These are phyloP conservation scores for Polypedilum vanderplanki DNA, from an alignment of 1,140 invertebrate genomes.

Conservation along the genomic window DNA sequence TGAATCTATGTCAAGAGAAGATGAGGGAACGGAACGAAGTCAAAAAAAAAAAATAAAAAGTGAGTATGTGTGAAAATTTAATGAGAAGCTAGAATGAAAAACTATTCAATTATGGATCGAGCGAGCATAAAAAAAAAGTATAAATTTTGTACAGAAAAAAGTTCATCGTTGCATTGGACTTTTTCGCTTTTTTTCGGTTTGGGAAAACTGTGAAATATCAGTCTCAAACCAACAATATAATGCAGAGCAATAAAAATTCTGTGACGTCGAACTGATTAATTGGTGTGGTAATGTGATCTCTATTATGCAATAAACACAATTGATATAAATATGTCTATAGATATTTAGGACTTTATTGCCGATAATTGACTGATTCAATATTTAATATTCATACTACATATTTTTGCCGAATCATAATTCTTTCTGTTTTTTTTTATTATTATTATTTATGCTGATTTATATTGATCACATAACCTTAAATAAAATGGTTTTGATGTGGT, in stretches of 20 bases:
- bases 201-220: constrained; percentile 29
- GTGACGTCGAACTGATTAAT: constrained; percentile 24
- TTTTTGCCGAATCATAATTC: background rate
- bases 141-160: background rate
- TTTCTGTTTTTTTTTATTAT: background rate
- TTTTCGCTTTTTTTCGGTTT: constrained; percentile 4
- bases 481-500: background rate
- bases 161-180: background rate
- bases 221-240: constrained; percentile 29
- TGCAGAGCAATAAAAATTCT: constrained; percentile 29
- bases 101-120: constrained; percentile 9
- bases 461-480: constrained; percentile 10
- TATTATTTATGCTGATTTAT: constrained; percentile 6
- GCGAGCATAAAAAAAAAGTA: background rate
- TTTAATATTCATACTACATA: background rate
- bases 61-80: background rate
- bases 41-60: too few species aligned
- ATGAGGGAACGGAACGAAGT: too few species aligned
- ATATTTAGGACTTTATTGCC: constrained; percentile 22
- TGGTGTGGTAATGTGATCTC: constrained; percentile 15
- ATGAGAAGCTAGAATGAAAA: constrained; percentile 21
- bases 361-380: constrained; percentile 18
- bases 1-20: too few species aligned
- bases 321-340: background rate
- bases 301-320: background rate